Base-by-base conservation (phyloP, 1,140 invertebrate genomes). In the Lycorma delicatula region DNA sequence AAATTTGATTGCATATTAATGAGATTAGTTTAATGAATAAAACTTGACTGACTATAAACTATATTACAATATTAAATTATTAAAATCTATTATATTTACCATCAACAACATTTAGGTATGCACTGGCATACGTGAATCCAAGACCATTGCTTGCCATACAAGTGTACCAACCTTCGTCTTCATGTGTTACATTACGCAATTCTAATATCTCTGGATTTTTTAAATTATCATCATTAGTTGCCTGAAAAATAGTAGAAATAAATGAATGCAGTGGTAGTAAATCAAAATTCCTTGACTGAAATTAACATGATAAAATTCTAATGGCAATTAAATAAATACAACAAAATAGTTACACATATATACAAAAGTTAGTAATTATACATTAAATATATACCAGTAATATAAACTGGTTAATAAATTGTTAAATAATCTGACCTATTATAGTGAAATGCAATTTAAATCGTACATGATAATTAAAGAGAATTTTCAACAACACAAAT, bases 151-250 rank as follows among this genome's bases (percentile, higher is more conserved):
- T 79, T 0, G 89, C 92, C 4, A 94, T 77, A 68, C 94, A 98
- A 0, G 89, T 88, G 68, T 97, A 97, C 89, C 89, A 95, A 1
- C 92, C 93, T 70, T 91, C 88, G 64, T 95, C 86, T 29, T 85
- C 82, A 56, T 86, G 77, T 0, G 89, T 93, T 0, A 96, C 86
- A 68, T 97, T 96, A 46, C 77, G 75, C 18, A 97, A 67, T 6
- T 80, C 77, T 7, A 95, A 71, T 12, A 85, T 70, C 71, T 93
- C 83, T 0, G 83, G 81, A 63, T 85, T 77, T 22, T 77, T 75
- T n/a, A n/a, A n/a, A n/a, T n/a, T n/a, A 28, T 64, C 54, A 31
- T 55, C 49, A 22, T 60, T 53, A 36, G 48, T 44, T 3, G 41
- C 41, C 41, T 44, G 41, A 16, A 44, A n/a, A n/a, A n/a, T n/a